Evolutionary conservation across 2,888 invertebrate species (phyloP).

Genomic region (Vesta saturnalis): DNA sequence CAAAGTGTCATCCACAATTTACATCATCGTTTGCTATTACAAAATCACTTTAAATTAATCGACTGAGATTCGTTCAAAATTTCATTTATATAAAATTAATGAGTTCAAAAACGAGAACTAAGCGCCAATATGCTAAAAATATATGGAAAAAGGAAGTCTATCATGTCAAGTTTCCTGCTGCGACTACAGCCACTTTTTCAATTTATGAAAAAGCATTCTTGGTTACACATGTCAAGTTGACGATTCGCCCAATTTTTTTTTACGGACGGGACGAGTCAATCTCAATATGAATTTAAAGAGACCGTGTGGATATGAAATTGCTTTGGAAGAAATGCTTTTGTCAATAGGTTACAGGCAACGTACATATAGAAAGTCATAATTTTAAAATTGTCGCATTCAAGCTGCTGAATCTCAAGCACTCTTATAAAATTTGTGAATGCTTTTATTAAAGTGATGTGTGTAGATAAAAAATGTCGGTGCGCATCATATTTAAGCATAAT

Average conservation of each 20-base stretch:
- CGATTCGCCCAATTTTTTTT: not conserved
- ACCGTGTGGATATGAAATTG: not conserved
- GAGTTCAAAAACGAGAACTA: not conserved
- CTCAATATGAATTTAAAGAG: conserved; percentile 4
- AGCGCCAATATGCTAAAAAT: not conserved
- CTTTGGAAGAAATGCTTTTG: not conserved
- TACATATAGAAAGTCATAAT: too few relatives aligned
- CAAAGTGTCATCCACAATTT: conserved; percentile 32
- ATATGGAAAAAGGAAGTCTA: not conserved
- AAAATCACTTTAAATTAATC: conserved; percentile 11
- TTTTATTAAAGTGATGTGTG: too few relatives aligned
- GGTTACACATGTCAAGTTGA: conserved; percentile 16
- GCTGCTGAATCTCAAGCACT: too few relatives aligned
- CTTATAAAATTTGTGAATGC: too few relatives aligned
- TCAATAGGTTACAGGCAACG: not conserved
- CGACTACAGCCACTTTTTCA: conserved; percentile 8
- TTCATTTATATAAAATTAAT: not conserved
- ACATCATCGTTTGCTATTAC: conserved; percentile 21
- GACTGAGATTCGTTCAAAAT: not conserved
- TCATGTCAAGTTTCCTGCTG: conserved; percentile 2
- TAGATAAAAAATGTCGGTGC: not conserved
- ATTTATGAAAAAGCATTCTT: conserved; percentile 16
- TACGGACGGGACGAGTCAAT: not conserved
- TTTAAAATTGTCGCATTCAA: too few relatives aligned
- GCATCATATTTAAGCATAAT: not conserved